Base-by-base conservation (phyloP, 2,888 invertebrate species). In the Stegophylla sp. region DNA sequence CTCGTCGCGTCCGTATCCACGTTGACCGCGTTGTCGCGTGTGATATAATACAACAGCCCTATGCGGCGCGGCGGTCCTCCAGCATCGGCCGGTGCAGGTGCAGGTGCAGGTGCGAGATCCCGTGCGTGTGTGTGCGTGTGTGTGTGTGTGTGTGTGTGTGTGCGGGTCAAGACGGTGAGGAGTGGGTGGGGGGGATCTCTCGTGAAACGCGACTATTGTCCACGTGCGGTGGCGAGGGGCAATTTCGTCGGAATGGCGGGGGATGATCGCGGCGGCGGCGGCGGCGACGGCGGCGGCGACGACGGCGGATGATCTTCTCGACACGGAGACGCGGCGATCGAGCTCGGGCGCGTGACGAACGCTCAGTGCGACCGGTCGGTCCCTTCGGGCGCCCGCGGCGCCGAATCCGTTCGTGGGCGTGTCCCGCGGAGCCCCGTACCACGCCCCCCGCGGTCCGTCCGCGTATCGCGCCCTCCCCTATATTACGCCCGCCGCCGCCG, bases 331-430 rank as follows among this genome's bases (percentile, higher is more conserved):
- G 79, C 79, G 69, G 79, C 13, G 79, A 69, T 71, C 79, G 79
- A 79, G 61, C 79, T 79, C 79, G 79, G 79, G 61, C 79, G 71
- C 79, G 79, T 79, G 79, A 79, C 79, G 79, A 48, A 79, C 79
- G 79, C 79, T 79, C 79, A 79, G 79, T 79, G 79, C 79, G 79
- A 28, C 45, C 77, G 69, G 59, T 51, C 71, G 79, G 51, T 59
- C 79, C 71, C 79, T 71, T 69, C 59, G 61, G 61, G 20, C 28
- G 51, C 71, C 61, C 61, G 51, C 61, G 61, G 61, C 79, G 79
- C 71, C 79, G 79, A 61, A 71, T 63, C 61, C 69, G 79, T 61
- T 71, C 79, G 51, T 71, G 34, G 79, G 79, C 79, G 79, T 71
- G 79, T 23, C 71, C 13, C 45, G 23, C n/a, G 28, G 28, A 9